Base-by-base conservation (phyloP, 2,113 vertebrate genomes). In the Phocoena phocoena region DNA sequence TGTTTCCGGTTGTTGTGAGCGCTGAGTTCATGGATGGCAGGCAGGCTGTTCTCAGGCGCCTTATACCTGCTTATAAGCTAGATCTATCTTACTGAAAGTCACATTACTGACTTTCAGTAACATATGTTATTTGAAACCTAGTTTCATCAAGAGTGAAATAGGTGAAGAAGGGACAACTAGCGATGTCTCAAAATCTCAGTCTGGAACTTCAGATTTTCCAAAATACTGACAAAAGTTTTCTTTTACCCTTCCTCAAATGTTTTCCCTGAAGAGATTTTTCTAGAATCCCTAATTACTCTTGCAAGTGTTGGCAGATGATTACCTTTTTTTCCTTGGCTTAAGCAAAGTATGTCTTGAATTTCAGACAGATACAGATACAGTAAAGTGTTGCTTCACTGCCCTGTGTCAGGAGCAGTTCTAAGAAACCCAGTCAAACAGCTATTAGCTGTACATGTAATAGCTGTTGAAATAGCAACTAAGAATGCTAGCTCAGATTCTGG, bases 401-500 rank as follows among this genome's bases (percentile, higher is more conserved):
- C 63, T 79, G 8, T 73, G n/a, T 82, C 21, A 77, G 90, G 65
- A 90, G 23, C 21, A 74, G 31, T 18, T 90, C 53, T 81, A 68
- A 89, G 76, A 71, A 97, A 65, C 68, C 33, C 82, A 91, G 8
- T 50, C 15, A n/a, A 82, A 74, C 50, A 65, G 50, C 44, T 74
- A 50, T 73, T 87, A 60, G 25, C 14, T 84, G 13, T 82, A 67
- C 53, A 73, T 88, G 3, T 58, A 93, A 76, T 38, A 90, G 68
- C 86, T 95, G 86, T 74, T 71, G 65, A 83, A 91, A 80, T 73
- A 60, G 90, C 47, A 94, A 23, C n/a, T 62, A 83, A 76, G 84
- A 77, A 84, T 77, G 67, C 68, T 74, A 76, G 41, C 81, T 92
- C 74, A 90, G 53, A 88, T 67, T 77, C 20, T 58, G 76, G 53